Evolutionary conservation across 1,140 invertebrate genomes (phyloP), one percentile per base, ranked within the genome.

Genomic region (Parapsyche elsis): DNA sequence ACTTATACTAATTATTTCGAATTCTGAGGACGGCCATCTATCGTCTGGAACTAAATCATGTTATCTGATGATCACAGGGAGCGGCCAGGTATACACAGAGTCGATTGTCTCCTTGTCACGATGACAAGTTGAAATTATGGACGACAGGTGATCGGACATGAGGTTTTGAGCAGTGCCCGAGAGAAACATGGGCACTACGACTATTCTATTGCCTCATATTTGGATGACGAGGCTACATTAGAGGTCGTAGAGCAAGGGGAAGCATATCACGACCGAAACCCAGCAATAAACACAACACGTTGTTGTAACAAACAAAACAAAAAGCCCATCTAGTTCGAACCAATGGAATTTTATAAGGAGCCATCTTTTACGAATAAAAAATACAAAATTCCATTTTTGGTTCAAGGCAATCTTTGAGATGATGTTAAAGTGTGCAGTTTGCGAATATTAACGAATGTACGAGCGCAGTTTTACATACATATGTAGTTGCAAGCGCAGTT

Each of bases 111-210:
- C 70, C 24, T 71, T 59, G 80, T 80, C 64, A 83, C 76, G 79
- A 81, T 83, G 81, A 83, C 81, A 78, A 57, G 75, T 81, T 80
- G 74, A 67, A 76, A 76, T 81, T 80, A 74, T 61, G 74, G 57
- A 83, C 80, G 79, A 83, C 81, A 83, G 79, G 78, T 78, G 57
- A 67, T 64, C 79, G 70, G 64, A 76, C 79, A 75, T 70, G 76
- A 64, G 78, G 74, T 10, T 38, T 26, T 67, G 81, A 71, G 78
- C 67, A 61, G 70, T 44, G 14, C 26, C 30, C 61, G 78, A 71
- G 77, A 70, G 61, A 44, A 38, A 53, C 61, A 57, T 57, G 49
- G 64, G 12, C 64, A 38, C 64, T 67, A 24, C 64, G 24, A 67
- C 21, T 67, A 67, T 67, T 67, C 64, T 67, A 67, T 67, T 67